Evolutionary conservation across 1,140 invertebrate species (phyloP), one percentile per base, ranked within the genome.

Genomic region (Aleiodes sp.): DNA sequence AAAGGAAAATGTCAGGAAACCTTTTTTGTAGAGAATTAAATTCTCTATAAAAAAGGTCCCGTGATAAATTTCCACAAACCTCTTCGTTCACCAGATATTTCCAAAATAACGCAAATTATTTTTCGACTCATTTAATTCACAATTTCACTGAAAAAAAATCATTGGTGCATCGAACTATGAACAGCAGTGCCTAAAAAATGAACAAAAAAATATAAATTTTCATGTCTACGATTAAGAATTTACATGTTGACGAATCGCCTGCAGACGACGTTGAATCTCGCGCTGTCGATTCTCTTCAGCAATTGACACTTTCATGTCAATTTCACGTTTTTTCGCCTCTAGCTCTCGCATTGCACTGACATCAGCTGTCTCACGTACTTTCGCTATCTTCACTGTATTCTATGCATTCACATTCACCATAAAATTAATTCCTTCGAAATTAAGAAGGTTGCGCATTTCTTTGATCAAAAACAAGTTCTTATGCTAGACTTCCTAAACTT

Each of bases 251-350:
- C 92, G 92, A 76, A 94, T 89, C 80, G 89, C 90, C 79, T 94
- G 92, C 77, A 94, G 86, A 88, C 92, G 93, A 84, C 91, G 92
- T 85, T 94, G 90, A 64, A 94, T 90, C 82, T 93, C 92, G 80
- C 92, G 92, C 81, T 92, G 91, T 59, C 93, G 88, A 79, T 95
- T 94, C 76, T 89, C 88, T 82, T 94, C 92, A 66, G 93, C 93
- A 70, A 89, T 87, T 68, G 88, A 90, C 68, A 94, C 87, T 72
- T 74, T 81, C 74, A 75, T 75, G 72, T 79, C 75, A 59, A 75
- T 76, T 71, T 80, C 77, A 70, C 74, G 75, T 74, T 80, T 80
- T 87, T 93, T 94, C 76, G 87, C 90, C 83, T 92, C 90, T 75
- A 94, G 88, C 80, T 93, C 90, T 75, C 89, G 88, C 79, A 90